phyloP scores from a whole-genome alignment of 2,888 invertebrate genomes.

The Idaea dimidiata region DNA sequence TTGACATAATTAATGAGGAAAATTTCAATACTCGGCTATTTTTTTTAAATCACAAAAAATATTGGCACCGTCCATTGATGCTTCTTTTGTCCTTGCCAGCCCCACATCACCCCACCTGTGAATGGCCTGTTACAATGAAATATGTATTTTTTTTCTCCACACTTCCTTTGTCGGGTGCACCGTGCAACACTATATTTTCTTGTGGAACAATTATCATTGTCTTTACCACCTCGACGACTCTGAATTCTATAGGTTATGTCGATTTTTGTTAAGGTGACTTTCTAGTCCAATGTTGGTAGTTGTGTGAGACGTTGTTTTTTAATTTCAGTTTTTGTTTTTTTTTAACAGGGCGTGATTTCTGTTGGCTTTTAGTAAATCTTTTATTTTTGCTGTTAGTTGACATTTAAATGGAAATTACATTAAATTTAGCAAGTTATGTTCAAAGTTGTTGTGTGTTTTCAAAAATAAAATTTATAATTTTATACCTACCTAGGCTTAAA shows the following conservation, averaged over 20 bases:
- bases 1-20: conserved; percentile 64
- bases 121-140: conserved; percentile 76
- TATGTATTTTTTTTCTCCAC: conserved; percentile 67
- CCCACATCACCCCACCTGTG: conserved; percentile 73
- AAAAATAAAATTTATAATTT: conserved; percentile 21
- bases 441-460: not conserved
- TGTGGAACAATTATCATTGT: conserved; percentile 80
- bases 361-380: conserved; percentile 12
- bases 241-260: not conserved
- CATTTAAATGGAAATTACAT: conserved; percentile 2
- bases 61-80: conserved; percentile 73
- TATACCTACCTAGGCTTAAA: conserved; percentile 26
- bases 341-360: conserved; percentile 7
- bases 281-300: not conserved
- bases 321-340: not conserved
- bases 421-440: not conserved
- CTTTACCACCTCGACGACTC: conserved; percentile 68
- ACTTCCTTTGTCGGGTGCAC: conserved; percentile 76
- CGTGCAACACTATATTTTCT: conserved; percentile 78
- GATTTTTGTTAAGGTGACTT: conserved; percentile 33
- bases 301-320: not conserved
- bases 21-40: conserved; percentile 51
- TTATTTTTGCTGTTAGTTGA: conserved; percentile 9
- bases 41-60: conserved; percentile 62
- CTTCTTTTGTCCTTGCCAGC: conserved; percentile 70